Evolutionary conservation across 2,888 invertebrate genomes (phyloP).

Genomic region (Hylaea fasciaria): DNA sequence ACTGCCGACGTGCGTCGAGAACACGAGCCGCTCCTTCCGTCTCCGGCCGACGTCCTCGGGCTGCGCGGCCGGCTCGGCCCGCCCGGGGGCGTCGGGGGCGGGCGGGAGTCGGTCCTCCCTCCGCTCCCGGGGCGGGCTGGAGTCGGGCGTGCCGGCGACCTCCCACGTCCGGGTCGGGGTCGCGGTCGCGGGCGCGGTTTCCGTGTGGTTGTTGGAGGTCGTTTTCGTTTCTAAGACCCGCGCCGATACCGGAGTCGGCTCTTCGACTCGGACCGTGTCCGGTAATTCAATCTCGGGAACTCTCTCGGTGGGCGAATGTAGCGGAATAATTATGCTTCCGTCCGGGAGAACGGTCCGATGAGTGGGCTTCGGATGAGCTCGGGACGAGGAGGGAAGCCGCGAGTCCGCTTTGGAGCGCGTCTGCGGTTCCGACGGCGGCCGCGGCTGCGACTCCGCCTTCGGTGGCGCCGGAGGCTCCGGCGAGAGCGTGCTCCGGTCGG

Average conservation of each 20-base stretch:
- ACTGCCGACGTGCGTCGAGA: slow-evolving; percentile 88
- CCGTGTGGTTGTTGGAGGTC: slow-evolving; percentile 30
- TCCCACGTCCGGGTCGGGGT: slow-evolving; percentile 11
- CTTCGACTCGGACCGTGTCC: slow-evolving; percentile 34
- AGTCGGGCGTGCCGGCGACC: not conserved
- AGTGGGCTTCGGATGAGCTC: slow-evolving; percentile 64
- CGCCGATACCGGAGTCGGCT: slow-evolving; percentile 11
- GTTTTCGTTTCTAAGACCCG: slow-evolving; percentile 14
- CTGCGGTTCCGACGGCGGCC: not conserved
- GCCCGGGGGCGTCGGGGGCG: slow-evolving; percentile 39
- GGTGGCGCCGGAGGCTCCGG: slow-evolving; percentile 28
- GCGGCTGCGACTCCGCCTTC: not conserved
- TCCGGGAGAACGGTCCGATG: slow-evolving; percentile 79
- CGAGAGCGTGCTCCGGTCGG: slow-evolving; percentile 7
- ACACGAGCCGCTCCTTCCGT: slow-evolving; percentile 82
- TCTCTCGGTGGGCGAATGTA: slow-evolving; percentile 78
- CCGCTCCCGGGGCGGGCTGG: slow-evolving; percentile 18
- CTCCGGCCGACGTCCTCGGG: slow-evolving; percentile 47
- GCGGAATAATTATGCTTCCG: slow-evolving; percentile 85
- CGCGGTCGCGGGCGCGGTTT: slow-evolving; percentile 30
- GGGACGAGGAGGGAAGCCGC: slow-evolving; percentile 31
- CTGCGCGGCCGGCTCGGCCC: slow-evolving; percentile 14
- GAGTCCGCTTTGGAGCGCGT: not conserved
- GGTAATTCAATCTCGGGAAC: slow-evolving; percentile 39
- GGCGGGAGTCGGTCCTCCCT: slow-evolving; percentile 16